These are phyloP conservation scores for Ptychoptera contaminata DNA, from an alignment of 2,888 invertebrate species.

Conservation along the genomic window DNA sequence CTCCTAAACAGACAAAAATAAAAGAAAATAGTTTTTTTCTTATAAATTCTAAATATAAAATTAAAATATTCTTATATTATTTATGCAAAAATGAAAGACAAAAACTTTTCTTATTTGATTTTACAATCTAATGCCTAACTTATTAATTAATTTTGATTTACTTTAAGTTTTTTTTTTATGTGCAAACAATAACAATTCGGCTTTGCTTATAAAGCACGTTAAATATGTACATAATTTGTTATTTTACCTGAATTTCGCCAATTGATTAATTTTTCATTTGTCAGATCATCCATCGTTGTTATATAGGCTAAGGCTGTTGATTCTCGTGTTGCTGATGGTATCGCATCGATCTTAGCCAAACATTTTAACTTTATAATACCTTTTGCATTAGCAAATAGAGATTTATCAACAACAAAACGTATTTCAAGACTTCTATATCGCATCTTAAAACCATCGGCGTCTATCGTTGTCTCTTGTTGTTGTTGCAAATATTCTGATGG, in stretches of 20 bases:
- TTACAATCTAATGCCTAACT: no score
- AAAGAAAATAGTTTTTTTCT: no score
- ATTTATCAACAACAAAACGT: conserved; percentile 27
- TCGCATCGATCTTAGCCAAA: conserved; percentile 30
- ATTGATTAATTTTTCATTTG: conserved; percentile 29
- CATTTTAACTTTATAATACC: conserved; percentile 27
- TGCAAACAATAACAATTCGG: no score
- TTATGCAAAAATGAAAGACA: no score
- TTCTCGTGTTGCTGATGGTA: conserved; percentile 24
- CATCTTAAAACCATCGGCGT: conserved; percentile 27
- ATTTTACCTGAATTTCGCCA: conserved; percentile 18
- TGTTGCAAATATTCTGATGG: conserved; percentile 25
- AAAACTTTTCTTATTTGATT: no score
- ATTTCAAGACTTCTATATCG: conserved; percentile 26
- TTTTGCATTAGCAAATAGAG: conserved; percentile 23
- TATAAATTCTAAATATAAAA: no score
- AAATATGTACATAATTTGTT: no score
- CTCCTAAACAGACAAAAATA: no score
- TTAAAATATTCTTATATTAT: no score
- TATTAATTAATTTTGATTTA: no score
- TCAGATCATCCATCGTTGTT: conserved; percentile 25
- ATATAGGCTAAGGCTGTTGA: conserved; percentile 23
- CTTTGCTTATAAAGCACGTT: no score
- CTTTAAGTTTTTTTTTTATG: no score
- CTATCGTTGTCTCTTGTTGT: conserved; percentile 24